Percentiles rank a stretch among this genome's conserved stretches.
phyloP scores from a whole-genome alignment of 2,888 invertebrate species.

The Operophtera brumata region DNA sequence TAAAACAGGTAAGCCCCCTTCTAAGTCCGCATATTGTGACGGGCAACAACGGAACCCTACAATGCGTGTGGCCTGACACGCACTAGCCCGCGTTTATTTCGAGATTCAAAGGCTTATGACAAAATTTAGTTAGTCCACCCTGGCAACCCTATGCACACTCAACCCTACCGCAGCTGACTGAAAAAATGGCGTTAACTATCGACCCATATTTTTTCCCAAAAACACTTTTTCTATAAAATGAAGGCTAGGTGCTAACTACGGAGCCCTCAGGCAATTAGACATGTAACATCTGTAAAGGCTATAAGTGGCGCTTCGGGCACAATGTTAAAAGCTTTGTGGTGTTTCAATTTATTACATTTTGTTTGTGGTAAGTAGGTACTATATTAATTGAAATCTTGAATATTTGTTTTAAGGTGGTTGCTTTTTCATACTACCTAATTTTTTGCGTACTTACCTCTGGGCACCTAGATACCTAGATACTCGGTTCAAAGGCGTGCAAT shows the following conservation, averaged over 20 bases:
- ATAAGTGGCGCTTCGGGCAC: constrained; percentile 65
- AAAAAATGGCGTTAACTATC: constrained; percentile 46
- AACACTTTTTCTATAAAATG: constrained; percentile 26
- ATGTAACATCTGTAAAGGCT: constrained; percentile 62
- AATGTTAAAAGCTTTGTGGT: constrained; percentile 39
- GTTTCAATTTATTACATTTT: constrained; percentile 41
- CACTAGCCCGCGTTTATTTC: too few species aligned
- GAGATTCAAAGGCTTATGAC: background rate
- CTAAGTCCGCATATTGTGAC: too few species aligned
- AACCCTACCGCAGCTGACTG: constrained; percentile 44
- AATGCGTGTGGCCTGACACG: too few species aligned
- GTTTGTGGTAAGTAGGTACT: constrained; percentile 28
- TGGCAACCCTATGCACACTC: constrained; percentile 43
- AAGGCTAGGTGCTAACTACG: constrained; percentile 68
- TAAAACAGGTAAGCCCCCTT: too few species aligned
- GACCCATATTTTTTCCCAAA: constrained; percentile 27
- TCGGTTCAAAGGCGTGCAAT: too few species aligned
- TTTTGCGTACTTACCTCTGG: too few species aligned
- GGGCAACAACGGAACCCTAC: too few species aligned
- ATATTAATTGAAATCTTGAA: too few species aligned
- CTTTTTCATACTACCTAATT: too few species aligned
- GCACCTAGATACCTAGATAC: too few species aligned
- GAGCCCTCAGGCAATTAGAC: constrained; percentile 45
- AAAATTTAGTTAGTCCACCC: background rate
- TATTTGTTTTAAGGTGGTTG: too few species aligned